Evolutionary conservation across 2,888 invertebrate species (phyloP).

Genomic region (Euzetes globulus): DNA sequence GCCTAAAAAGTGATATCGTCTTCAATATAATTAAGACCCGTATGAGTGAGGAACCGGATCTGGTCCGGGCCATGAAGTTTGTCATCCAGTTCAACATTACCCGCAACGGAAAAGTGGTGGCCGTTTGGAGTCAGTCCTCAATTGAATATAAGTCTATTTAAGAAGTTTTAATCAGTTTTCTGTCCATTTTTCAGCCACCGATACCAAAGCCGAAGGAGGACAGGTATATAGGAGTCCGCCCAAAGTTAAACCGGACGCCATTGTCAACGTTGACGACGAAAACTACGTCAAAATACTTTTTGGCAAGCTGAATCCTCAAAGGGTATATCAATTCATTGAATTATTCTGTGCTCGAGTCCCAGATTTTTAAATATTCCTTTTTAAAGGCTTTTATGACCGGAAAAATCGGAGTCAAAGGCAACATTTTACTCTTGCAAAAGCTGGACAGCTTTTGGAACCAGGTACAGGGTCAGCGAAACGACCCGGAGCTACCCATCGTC

Average conservation of each 20-base stretch:
- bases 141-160: background rate
- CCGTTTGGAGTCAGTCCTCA: slow-evolving; percentile 76
- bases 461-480: slow-evolving; percentile 55
- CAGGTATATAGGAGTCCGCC: slow-evolving; percentile 66
- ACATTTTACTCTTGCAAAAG: slow-evolving; percentile 87
- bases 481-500: slow-evolving; percentile 41
- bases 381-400: slow-evolving; percentile 73
- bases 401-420: slow-evolving; percentile 80
- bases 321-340: slow-evolving; percentile 43
- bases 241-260: slow-evolving; percentile 61
- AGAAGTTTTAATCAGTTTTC: background rate
- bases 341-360: no score
- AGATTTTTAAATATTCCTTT: slow-evolving; percentile 46
- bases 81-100: slow-evolving; percentile 78
- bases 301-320: slow-evolving; percentile 51
- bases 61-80: slow-evolving; percentile 71
- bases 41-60: slow-evolving; percentile 61
- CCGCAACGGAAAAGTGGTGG: slow-evolving; percentile 65
- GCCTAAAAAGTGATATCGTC: slow-evolving; percentile 66
- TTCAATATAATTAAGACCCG: slow-evolving; percentile 67
- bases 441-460: slow-evolving; percentile 55
- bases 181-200: slow-evolving; percentile 57
- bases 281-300: slow-evolving; percentile 68
- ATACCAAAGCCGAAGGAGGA: slow-evolving; percentile 61
- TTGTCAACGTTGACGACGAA: slow-evolving; percentile 71